Conservation (phyloP, 2,888 invertebrate species). For the Parapristionchus giblindavisi region DNA sequence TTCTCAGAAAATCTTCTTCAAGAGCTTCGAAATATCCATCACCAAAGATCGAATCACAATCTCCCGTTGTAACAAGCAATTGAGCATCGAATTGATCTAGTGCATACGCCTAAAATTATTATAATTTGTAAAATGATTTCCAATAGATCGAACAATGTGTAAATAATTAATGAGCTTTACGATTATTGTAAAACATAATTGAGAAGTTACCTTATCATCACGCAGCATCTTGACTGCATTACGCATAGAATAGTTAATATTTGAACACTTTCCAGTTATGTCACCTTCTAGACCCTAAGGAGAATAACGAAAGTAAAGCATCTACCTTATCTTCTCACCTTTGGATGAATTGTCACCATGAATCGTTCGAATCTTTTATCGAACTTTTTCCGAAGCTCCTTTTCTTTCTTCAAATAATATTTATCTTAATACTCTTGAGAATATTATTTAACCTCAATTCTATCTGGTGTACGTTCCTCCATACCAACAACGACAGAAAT, state of each 20-base stretch:
- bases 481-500: constrained; percentile 60
- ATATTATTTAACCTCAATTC: constrained; percentile 48
- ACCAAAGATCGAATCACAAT: constrained; percentile 41
- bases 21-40: constrained; percentile 39
- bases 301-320: neutral
- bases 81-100: constrained; percentile 42
- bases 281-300: constrained; percentile 37
- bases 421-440: neutral
- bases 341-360: constrained; percentile 39
- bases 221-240: constrained; percentile 29
- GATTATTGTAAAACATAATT: neutral
- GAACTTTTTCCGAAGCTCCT: constrained; percentile 22
- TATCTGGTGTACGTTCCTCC: constrained; percentile 64
- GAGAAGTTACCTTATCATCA: constrained; percentile 11
- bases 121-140: neutral
- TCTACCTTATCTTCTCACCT: neutral
- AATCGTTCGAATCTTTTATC: constrained; percentile 37
- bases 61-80: constrained; percentile 40
- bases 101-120: constrained; percentile 47
- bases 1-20: constrained; percentile 35
- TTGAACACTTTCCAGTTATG: constrained; percentile 41
- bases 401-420: constrained; percentile 23
- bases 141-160: too few species aligned
- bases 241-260: constrained; percentile 39
- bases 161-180: too few species aligned